phyloP scores from a whole-genome alignment of 2,113 vertebrate genomes.

The Xenopus borealis region DNA sequence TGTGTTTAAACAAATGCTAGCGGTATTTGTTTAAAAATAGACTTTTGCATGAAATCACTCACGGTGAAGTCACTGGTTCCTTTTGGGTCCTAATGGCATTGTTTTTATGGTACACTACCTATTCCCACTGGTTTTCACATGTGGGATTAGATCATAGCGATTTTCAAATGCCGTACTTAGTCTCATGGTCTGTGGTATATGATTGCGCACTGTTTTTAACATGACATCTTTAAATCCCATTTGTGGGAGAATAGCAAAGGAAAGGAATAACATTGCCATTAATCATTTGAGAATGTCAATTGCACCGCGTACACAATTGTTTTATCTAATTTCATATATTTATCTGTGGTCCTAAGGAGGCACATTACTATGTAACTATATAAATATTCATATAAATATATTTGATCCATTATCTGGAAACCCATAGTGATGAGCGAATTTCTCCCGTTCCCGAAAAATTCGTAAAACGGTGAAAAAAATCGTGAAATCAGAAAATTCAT shows the following conservation, averaged over 20 bases:
- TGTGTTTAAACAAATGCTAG: conserved; percentile 29
- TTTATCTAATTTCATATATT: conserved; percentile 27
- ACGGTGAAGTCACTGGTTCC: conserved; percentile 32
- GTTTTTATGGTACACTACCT: conserved; percentile 37
- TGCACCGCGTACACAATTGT: conserved; percentile 14
- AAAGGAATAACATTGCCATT: conserved; percentile 33
- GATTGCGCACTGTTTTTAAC: conserved; percentile 27
- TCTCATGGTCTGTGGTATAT: conserved; percentile 37
- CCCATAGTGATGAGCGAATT: too few species aligned
- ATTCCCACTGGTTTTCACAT: conserved; percentile 30
- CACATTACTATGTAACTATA: conserved; percentile 3
- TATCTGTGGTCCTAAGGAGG: conserved; percentile 15
- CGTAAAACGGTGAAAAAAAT: too few species aligned
- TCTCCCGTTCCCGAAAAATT: too few species aligned
- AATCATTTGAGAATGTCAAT: conserved; percentile 39
- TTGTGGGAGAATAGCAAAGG: conserved; percentile 30
- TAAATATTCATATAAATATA: background rate
- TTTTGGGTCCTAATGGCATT: conserved; percentile 32
- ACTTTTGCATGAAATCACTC: conserved; percentile 33
- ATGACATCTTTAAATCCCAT: conserved; percentile 40
- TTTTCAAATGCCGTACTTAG: conserved; percentile 29
- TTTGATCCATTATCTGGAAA: too few species aligned
- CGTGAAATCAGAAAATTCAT: too few species aligned
- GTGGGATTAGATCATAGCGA: conserved; percentile 39
- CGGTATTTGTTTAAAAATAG: conserved; percentile 42